Percentiles rank a stretch among this genome's conserved stretches.
phyloP scores from a whole-genome alignment of 1,140 invertebrate species.

The Drosophila quadrilineata region DNA sequence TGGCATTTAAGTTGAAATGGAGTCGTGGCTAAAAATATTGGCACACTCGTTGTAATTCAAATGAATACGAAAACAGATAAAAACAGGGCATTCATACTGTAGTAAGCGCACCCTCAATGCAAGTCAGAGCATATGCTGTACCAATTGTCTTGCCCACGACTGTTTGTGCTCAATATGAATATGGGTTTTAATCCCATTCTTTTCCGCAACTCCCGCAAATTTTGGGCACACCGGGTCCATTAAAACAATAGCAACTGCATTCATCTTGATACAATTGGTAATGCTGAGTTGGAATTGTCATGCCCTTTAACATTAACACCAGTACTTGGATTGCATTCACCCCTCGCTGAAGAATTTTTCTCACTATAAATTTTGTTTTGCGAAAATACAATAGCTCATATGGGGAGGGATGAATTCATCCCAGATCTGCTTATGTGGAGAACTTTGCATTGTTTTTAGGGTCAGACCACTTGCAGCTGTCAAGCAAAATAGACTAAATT shows the following conservation, averaged over 20 bases:
- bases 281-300: conserved; percentile 38
- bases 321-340: conserved; percentile 32
- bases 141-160: too few relatives aligned
- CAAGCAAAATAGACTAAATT: conserved; percentile 68
- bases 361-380: conserved; percentile 11
- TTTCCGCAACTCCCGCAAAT: conserved; percentile 54
- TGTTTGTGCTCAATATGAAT: too few relatives aligned
- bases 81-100: too few relatives aligned
- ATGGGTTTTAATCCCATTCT: too few relatives aligned
- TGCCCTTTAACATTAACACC: conserved; percentile 70
- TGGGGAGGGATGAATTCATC: conserved; percentile 27
- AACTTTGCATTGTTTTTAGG: conserved; percentile 32
- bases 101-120: too few relatives aligned
- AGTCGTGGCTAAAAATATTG: too few relatives aligned
- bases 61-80: too few relatives aligned
- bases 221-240: conserved; percentile 53
- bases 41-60: too few relatives aligned
- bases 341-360: conserved; percentile 25
- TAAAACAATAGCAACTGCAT: conserved; percentile 44
- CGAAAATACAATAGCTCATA: conserved; percentile 1
- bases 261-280: conserved; percentile 48
- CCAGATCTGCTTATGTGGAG: conserved; percentile 25
- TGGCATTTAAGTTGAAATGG: conserved; percentile 41
- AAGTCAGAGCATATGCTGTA: too few relatives aligned
- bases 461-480: conserved; percentile 66